A percentile compares a stretch with the other conserved stretches of the same genome.
Evolutionary conservation across 2,797 vertebrate species (phyloP).

Genomic region (Propithecus perrieri): DNA sequence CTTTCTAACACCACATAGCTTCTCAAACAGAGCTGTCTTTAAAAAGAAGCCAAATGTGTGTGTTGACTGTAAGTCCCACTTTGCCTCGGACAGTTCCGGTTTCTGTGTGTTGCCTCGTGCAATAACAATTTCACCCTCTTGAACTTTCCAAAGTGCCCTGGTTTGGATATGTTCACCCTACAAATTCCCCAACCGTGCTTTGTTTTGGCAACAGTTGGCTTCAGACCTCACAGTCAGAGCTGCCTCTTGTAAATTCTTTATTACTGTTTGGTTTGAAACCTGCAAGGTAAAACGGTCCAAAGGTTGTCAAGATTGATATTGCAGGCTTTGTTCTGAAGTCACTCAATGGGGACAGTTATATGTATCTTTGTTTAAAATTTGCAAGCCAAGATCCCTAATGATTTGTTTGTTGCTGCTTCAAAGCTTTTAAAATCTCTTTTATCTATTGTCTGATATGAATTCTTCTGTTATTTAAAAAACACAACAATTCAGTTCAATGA

Average conservation of each 20-base stretch:
- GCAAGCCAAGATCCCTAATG: background rate
- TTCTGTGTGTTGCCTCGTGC: background rate
- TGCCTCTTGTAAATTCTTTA: conserved; percentile 15
- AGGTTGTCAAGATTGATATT: background rate
- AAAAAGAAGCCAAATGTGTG: background rate
- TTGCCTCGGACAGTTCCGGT: background rate
- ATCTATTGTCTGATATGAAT: background rate
- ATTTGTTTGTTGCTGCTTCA: conserved; percentile 62
- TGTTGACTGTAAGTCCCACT: background rate
- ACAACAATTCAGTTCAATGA: background rate
- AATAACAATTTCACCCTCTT: background rate
- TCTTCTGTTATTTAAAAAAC: background rate
- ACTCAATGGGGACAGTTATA: background rate
- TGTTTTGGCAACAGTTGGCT: conserved; percentile 6
- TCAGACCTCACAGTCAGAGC: background rate
- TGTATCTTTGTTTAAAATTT: background rate
- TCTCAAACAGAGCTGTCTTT: background rate
- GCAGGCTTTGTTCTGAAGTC: background rate
- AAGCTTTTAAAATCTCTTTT: conserved; percentile 20
- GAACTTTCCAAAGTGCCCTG: background rate
- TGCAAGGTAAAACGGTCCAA: background rate
- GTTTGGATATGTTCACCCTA: background rate
- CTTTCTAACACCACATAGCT: background rate
- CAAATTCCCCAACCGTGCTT: background rate
- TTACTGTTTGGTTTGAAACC: conserved; percentile 37